A percentile compares a stretch with the other conserved stretches of the same genome.
Evolutionary conservation across 2,113 vertebrate species (phyloP).

Genomic region (Himantopus leucocephalus): DNA sequence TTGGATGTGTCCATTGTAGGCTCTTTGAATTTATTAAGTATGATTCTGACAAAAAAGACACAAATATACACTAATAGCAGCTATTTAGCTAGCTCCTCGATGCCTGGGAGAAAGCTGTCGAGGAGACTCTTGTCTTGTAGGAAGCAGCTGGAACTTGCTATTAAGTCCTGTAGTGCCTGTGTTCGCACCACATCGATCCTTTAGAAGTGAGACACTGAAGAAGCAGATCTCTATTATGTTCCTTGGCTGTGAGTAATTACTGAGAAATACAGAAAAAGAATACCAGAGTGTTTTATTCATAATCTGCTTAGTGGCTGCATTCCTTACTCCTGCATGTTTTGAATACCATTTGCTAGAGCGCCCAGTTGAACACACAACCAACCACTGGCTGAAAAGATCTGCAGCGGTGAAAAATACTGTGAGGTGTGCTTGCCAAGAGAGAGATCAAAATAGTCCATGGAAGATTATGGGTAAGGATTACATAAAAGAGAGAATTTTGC

Average conservation of each 20-base stretch:
- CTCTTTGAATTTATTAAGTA: not conserved
- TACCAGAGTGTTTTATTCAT: not conserved
- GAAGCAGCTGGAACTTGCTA: not conserved
- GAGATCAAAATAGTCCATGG: constrained; percentile 14
- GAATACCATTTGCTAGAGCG: not conserved
- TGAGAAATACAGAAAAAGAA: not conserved
- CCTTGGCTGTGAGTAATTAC: constrained; percentile 4
- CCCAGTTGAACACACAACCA: not conserved
- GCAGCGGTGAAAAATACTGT: not conserved
- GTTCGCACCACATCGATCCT: not conserved
- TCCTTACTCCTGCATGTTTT: not conserved
- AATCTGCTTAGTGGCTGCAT: not conserved
- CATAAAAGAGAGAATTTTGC: constrained; percentile 31
- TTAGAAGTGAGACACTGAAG: not conserved
- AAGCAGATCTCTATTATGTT: not conserved
- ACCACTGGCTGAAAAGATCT: not conserved
- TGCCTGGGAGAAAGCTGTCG: not conserved
- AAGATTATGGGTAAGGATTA: constrained; percentile 23
- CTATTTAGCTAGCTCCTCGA: not conserved
- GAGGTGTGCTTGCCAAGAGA: not conserved
- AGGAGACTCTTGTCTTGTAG: not conserved
- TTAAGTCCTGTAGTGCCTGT: not conserved
- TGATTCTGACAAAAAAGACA: not conserved
- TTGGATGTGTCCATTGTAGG: not conserved
- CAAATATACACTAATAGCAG: not conserved